A percentile compares a stretch with the other conserved stretches of the same genome.
Conservation (phyloP, 1,140 invertebrate species). For the Homalodisca vitripennis region DNA sequence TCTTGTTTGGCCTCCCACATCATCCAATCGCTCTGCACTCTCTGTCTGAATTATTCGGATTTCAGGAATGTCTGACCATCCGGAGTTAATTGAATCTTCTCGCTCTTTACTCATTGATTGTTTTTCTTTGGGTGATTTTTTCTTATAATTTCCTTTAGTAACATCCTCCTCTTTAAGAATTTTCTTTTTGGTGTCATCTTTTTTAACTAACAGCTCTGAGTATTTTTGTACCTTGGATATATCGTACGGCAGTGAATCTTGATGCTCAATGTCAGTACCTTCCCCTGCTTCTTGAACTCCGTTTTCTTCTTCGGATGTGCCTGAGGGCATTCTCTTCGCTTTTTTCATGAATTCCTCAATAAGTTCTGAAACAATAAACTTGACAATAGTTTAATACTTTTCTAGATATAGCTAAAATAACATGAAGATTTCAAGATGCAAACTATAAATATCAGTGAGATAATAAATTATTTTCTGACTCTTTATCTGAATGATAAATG, state of each 20-base stretch:
- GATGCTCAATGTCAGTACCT: slow-evolving; percentile 63
- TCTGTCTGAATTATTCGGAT: slow-evolving; percentile 23
- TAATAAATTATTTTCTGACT: no score
- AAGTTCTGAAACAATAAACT: slow-evolving; percentile 52
- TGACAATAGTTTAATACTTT: no score
- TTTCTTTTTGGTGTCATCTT: background rate
- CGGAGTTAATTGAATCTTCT: background rate
- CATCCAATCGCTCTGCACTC: background rate
- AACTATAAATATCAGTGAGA: no score
- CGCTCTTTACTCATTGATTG: background rate
- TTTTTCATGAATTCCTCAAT: slow-evolving; percentile 16
- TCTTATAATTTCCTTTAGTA: background rate
- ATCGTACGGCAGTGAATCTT: slow-evolving; percentile 63
- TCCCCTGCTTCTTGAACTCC: slow-evolving; percentile 52
- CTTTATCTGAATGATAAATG: no score
- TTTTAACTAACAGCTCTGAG: background rate
- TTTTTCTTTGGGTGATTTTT: background rate
- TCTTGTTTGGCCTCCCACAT: background rate
- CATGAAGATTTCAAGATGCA: no score
- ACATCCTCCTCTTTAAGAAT: background rate
- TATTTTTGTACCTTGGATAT: slow-evolving; percentile 43
- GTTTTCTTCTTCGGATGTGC: slow-evolving; percentile 54
- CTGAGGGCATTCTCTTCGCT: slow-evolving; percentile 45
- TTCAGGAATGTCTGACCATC: slow-evolving; percentile 23
- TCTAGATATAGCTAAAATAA: no score